Base-by-base conservation (phyloP, 1,140 invertebrate genomes). In the Goniozus legneri region DNA sequence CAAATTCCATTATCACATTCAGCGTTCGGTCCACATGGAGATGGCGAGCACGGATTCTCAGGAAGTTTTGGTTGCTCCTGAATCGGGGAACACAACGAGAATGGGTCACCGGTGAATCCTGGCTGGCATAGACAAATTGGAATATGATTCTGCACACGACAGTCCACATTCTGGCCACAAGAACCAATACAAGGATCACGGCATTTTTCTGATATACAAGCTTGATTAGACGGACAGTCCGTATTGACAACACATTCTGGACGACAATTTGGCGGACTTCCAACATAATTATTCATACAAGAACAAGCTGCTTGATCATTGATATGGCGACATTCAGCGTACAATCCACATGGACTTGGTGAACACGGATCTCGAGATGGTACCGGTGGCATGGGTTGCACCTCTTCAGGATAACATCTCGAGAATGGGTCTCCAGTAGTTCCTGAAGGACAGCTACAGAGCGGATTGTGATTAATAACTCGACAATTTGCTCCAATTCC, bases 1-100 rank as follows among this genome's bases (percentile, higher is more conserved):
- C 90, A 92, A n/a, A 83, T 77, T 24, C 86, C 83, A 58, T 82
- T 80, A 27, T 82, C 81, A 15, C 89, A 91, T 54, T 82, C 77
- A 3, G 87, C 81, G 54, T 89, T 88, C 0, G 84, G 76, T 38
- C 88, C 87, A 61, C 91, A 94, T 1, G 88, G 87, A 47, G 85
- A 87, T 22, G 86, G 86, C 60, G 83, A 77, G 67, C 91, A 93
- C 2, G 85, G 87, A 70, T 92, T 79, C 21, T 60, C 63, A 8
- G 69, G 53, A 45, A 59, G 13, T 30, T 53, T 63, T 57, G 74
- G 69, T 61, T 76, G 75, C 57, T 69, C 59, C 30, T 52, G 57
- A 20, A 80, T 69, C 53, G 76, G 69, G 34, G 76, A 74, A 52
- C 83, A 84, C 39, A 77, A 67, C 44, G 70, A 77, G 59, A 84